phyloP scores from a whole-genome alignment of 2,888 invertebrate species.

The Carterocephalus palaemon region DNA sequence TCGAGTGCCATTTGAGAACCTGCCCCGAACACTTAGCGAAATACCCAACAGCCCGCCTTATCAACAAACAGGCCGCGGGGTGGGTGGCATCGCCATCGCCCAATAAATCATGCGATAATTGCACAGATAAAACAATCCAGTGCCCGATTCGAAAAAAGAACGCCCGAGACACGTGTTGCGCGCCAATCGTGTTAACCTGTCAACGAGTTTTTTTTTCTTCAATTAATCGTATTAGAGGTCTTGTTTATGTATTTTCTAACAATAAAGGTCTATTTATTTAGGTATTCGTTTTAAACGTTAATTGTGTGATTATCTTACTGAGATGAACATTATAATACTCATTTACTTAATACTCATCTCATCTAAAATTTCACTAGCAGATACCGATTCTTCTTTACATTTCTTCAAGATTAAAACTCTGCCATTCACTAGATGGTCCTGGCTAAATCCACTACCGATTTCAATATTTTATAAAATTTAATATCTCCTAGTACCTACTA shows the following conservation, averaged over 20 bases:
- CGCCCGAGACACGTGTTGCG: conserved; percentile 13
- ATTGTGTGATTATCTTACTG: no score
- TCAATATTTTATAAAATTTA: no score
- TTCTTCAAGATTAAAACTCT: no score
- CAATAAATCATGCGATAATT: conserved; percentile 33
- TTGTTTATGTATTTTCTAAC: no score
- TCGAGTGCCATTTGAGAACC: conserved; percentile 29
- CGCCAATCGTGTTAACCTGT: conserved; percentile 21
- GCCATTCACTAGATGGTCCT: no score
- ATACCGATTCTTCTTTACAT: no score
- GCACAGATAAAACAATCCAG: conserved; percentile 25
- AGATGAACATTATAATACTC: no score
- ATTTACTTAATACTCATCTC: no score
- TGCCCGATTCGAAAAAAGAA: conserved; percentile 12
- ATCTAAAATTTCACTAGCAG: no score
- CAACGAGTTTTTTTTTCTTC: conserved; percentile 13
- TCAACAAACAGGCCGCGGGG: conserved; percentile 37
- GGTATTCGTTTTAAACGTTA: no score
- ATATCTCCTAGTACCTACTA: no score
- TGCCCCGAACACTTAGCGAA: conserved; percentile 40
- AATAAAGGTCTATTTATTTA: no score
- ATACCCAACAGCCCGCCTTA: conserved; percentile 33
- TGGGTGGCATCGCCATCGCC: conserved; percentile 43
- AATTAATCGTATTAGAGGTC: conserved; percentile 7
- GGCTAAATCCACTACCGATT: not conserved